Evolutionary conservation across 2,113 vertebrate species (phyloP).

Genomic region (Hippopotamus amphibius): DNA sequence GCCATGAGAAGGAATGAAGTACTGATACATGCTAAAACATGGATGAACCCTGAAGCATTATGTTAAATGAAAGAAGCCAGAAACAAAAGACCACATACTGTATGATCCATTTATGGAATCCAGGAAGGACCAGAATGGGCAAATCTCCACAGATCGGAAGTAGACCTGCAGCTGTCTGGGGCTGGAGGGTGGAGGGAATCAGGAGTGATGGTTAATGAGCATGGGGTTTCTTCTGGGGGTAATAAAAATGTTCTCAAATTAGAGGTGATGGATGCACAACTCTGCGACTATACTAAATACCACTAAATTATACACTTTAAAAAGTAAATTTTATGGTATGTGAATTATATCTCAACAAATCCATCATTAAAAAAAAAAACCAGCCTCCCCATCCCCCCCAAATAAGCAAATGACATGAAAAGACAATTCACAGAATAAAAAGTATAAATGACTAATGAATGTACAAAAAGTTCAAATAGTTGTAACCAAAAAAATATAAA

Average conservation of each 20-base stretch:
- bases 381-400: neutral
- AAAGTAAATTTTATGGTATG: neutral
- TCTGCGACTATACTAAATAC: no score
- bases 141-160: neutral
- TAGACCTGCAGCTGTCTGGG: neutral
- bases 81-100: no score
- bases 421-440: slow-evolving; percentile 12
- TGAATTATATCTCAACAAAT: slow-evolving; percentile 8
- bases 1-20: neutral
- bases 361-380: neutral
- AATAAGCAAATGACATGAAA: neutral
- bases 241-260: no score
- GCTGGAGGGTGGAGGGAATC: neutral
- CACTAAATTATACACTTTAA: neutral
- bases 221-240: no score
- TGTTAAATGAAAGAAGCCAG: no score
- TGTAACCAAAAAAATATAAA: slow-evolving; percentile 24
- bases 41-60: neutral
- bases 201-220: neutral
- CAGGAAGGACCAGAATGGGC: neutral
- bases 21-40: neutral
- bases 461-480: slow-evolving; percentile 10
- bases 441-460: slow-evolving; percentile 25
- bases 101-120: neutral
- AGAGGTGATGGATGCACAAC: no score